Evolutionary conservation across 2,113 vertebrate species (phyloP).

Genomic region (Ia io): DNA sequence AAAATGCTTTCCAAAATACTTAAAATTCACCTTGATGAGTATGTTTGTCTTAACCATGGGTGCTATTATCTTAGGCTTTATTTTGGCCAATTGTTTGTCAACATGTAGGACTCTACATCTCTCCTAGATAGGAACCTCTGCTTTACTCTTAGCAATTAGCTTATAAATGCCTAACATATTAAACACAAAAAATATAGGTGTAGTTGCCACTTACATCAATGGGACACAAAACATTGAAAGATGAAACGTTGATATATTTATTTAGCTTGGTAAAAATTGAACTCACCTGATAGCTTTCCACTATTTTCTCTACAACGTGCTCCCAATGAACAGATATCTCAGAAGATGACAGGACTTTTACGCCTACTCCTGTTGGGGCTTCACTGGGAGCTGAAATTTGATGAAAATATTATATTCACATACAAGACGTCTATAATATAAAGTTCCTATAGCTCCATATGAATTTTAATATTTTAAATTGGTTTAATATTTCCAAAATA

Average conservation of each 20-base stretch:
- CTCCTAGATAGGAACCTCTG: neutral
- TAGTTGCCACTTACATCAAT: neutral
- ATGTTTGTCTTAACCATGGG: neutral
- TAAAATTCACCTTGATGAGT: neutral
- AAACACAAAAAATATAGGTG: neutral
- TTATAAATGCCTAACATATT: neutral
- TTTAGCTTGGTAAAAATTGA: neutral
- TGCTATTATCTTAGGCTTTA: neutral
- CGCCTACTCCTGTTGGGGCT: constrained; percentile 82
- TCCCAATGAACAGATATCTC: constrained; percentile 91
- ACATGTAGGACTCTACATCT: neutral
- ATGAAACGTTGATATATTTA: neutral
- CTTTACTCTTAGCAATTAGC: neutral
- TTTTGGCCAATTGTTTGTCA: neutral
- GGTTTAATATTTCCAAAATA: neutral
- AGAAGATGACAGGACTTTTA: constrained; percentile 89
- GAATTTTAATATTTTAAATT: neutral
- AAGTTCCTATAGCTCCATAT: neutral
- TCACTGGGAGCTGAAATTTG: constrained; percentile 88
- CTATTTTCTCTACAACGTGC: constrained; percentile 83
- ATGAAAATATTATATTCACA: constrained; percentile 31
- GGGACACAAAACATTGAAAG: neutral
- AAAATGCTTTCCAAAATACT: neutral
- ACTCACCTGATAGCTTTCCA: constrained; percentile 95
- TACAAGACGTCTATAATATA: neutral